Percentiles rank a stretch among this genome's conserved stretches.
Evolutionary conservation across 2,797 vertebrate genomes (phyloP).

Genomic region (Amniataba percoides): DNA sequence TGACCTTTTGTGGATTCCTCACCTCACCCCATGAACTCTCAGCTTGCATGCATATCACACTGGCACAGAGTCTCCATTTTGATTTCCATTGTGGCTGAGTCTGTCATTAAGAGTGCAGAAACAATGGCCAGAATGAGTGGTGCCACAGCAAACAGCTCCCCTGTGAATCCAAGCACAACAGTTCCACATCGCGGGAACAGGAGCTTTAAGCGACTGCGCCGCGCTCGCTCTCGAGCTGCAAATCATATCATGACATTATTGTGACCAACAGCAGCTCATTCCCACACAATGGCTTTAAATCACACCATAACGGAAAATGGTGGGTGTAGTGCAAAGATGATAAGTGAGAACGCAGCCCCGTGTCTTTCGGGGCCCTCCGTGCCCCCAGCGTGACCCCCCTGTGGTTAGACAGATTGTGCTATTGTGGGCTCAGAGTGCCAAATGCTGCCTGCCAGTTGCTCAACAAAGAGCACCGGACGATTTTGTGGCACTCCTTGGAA

Average conservation of each 20-base stretch:
- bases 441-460: conserved; percentile 57
- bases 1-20: conserved; percentile 30
- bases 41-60: conserved; percentile 66
- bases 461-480: conserved; percentile 48
- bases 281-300: conserved; percentile 80
- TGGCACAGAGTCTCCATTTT: conserved; percentile 74
- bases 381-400: conserved; percentile 68
- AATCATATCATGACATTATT: conserved; percentile 79
- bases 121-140: conserved; percentile 82
- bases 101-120: conserved; percentile 81
- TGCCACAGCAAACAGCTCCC: conserved; percentile 84
- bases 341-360: conserved; percentile 66
- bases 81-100: conserved; percentile 81
- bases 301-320: conserved; percentile 54
- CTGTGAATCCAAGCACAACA: conserved; percentile 81
- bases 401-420: conserved; percentile 63
- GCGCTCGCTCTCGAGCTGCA: conserved; percentile 57
- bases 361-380: conserved; percentile 49
- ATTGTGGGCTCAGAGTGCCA: conserved; percentile 51
- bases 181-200: conserved; percentile 70
- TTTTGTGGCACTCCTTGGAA: conserved; percentile 37
- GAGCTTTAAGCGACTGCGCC: conserved; percentile 29
- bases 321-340: conserved; percentile 59
- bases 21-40: conserved; percentile 68
- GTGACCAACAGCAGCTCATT: conserved; percentile 72